phyloP scores from a whole-genome alignment of 2,113 vertebrate genomes.

The Chloebia gouldiae region DNA sequence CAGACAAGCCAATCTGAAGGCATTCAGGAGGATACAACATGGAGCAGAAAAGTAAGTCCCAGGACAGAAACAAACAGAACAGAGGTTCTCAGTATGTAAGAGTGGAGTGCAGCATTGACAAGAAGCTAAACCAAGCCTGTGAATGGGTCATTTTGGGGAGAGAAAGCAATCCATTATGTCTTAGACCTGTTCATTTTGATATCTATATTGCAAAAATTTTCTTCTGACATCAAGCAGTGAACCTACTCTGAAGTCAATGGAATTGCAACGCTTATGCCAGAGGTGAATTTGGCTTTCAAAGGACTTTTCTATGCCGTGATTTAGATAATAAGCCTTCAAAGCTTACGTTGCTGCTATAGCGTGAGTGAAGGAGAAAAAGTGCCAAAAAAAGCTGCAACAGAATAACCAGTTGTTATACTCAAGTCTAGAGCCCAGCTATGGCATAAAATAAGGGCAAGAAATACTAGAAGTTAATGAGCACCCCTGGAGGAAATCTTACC shows the following conservation, averaged over 20 bases:
- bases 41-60: neutral
- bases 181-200: neutral
- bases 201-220: constrained; percentile 29
- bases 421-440: neutral
- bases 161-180: neutral
- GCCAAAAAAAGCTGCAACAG: neutral
- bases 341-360: neutral
- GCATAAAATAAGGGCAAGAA: neutral
- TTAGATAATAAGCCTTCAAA: constrained; percentile 23
- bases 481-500: neutral
- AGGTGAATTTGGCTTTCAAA: constrained; percentile 7
- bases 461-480: neutral
- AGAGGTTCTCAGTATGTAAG: neutral
- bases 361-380: neutral
- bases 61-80: neutral
- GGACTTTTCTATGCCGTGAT: neutral
- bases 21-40: neutral
- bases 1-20: neutral
- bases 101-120: neutral
- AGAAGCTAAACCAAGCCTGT: neutral
- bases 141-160: neutral
- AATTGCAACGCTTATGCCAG: constrained; percentile 22
- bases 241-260: constrained; percentile 3
- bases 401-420: neutral
- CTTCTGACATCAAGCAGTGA: neutral